phyloP scores from a whole-genome alignment of 2,888 invertebrate genomes.

The Limnephilus marmoratus region DNA sequence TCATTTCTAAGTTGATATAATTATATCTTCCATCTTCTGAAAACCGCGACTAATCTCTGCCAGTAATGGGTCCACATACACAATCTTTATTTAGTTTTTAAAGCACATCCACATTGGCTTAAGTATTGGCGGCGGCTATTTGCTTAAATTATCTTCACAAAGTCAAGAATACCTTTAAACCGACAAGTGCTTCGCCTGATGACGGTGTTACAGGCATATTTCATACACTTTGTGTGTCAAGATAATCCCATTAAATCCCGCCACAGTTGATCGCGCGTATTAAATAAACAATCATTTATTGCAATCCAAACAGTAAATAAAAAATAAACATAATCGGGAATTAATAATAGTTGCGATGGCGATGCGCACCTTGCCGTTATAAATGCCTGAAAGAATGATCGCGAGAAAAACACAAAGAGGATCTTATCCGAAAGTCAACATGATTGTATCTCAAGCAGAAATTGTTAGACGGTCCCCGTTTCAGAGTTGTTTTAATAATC shows the following conservation, averaged over 20 bases:
- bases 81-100: constrained; percentile 5
- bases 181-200: constrained; percentile 34
- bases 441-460: background rate
- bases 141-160: constrained; percentile 9
- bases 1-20: background rate
- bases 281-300: constrained; percentile 40
- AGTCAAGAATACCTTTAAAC: constrained; percentile 14
- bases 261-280: constrained; percentile 25
- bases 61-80: background rate
- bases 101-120: constrained; percentile 15
- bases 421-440: constrained; percentile 44
- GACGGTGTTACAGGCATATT: constrained; percentile 15
- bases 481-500: background rate
- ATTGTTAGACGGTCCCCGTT: background rate
- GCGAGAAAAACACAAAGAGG: constrained; percentile 30
- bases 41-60: background rate
- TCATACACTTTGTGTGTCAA: constrained; percentile 39
- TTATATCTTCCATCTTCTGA: background rate
- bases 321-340: constrained; percentile 33
- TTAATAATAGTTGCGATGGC: background rate
- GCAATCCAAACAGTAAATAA: background rate
- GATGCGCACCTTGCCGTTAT: background rate
- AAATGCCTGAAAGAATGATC: constrained; percentile 28
- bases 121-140: constrained; percentile 26
- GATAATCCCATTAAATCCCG: constrained; percentile 30